phyloP scores from a whole-genome alignment of 2,797 vertebrate species.

The Uromys caudimaculatus region DNA sequence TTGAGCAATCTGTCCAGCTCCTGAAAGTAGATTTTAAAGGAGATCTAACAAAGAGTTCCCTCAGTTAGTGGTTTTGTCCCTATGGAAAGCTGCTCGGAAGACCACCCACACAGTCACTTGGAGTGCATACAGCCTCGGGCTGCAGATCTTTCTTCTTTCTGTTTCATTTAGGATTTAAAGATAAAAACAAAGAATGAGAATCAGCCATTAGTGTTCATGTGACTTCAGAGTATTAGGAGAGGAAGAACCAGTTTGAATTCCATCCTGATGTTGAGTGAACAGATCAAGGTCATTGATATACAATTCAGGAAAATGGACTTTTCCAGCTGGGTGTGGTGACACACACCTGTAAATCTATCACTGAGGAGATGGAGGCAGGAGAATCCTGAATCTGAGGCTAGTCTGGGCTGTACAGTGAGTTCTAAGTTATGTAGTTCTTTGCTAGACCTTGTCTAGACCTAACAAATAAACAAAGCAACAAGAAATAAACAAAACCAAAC shows the following conservation, averaged over 20 bases:
- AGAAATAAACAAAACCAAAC: neutral
- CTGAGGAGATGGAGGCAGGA: neutral
- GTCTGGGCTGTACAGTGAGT: neutral
- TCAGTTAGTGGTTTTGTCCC: slow-evolving; percentile 79
- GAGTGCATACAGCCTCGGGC: slow-evolving; percentile 76
- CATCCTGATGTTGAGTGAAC: neutral
- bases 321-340: neutral
- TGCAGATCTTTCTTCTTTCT: slow-evolving; percentile 74
- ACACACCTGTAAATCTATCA: neutral
- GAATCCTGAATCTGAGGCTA: neutral
- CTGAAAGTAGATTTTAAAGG: slow-evolving; percentile 71
- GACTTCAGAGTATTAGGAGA: slow-evolving; percentile 38
- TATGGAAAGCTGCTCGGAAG: slow-evolving; percentile 80
- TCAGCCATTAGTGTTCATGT: neutral
- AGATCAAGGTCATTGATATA: neutral
- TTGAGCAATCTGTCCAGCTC: neutral
- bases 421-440: neutral
- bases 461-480: too few species aligned
- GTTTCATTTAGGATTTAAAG: slow-evolving; percentile 71
- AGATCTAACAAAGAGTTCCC: slow-evolving; percentile 52
- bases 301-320: neutral
- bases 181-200: neutral
- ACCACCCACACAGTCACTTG: slow-evolving; percentile 52
- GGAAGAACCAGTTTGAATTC: slow-evolving; percentile 32
- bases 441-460: neutral